Evolutionary conservation across 1,140 invertebrate genomes (phyloP), one percentile per base, ranked within the genome.

Genomic region (Euwallacea similis): DNA sequence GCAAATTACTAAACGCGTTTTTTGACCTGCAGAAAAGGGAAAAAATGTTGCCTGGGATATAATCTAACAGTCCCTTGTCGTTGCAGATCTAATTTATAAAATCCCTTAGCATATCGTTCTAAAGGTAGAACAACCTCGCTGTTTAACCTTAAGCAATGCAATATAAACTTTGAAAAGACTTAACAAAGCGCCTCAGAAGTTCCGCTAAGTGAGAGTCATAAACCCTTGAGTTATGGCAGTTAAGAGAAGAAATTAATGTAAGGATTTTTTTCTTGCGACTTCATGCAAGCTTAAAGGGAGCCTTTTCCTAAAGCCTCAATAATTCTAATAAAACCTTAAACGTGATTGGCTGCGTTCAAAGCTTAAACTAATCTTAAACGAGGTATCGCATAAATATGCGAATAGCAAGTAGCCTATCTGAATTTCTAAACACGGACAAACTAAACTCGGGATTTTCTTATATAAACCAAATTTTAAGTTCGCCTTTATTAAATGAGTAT

Each of bases 311-410:
- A 4, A 33, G 21, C 21, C 21, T 33, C 21, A 33, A 33, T 33
- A 33, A 33, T 33, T 33, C 21, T 33, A 33, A 33, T 33, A 33
- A 33, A 50, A 50, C 46, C 46, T 6, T 13, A 10, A 10, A 13
- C 13, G 55, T 58, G 15, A 58, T 58, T 16, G 7, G 21, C 6
- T 6, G 33, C 13, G 6, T 58, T 11, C 55, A 58, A 56, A 15
- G 15, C n/a, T 58, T 58, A 58, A 16, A 58, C 55, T 58, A 58
- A 58, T 58, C 55, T 21, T 11, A 33, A 47, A 58, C 16, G 42
- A 67, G 46, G 60, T 63, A 63, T 11, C 15, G 60, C 16, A 63
- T 63, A 63, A 63, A 63, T 63, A 63, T 63, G 60, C 60, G 42
- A 63, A 46, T 63, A 43, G 42, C 33, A 63, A 63, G 46, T 47